Evolutionary conservation across 1,140 invertebrate genomes (phyloP), one percentile per base, ranked within the genome.

Genomic region (Dendrolimus punctatus): DNA sequence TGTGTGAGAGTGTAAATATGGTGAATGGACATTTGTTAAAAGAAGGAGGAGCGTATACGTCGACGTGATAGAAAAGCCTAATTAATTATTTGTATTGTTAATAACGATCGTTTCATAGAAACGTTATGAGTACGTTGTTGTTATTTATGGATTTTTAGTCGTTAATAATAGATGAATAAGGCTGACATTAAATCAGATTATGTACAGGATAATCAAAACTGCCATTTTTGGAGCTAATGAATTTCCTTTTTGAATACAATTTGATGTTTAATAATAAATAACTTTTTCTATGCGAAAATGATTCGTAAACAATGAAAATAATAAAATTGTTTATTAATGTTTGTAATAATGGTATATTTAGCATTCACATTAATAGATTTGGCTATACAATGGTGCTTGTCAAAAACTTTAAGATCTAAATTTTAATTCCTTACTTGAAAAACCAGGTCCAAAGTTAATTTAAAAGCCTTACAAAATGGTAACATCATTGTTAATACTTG

Each of bases 41-140:
- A 48, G 63, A 62, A 61, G 40, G 65, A 64, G 73, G 75, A 66
- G 71, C 68, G 82, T 85, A 85, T 85, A 85, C 82, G 80, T 75
- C 71, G 73, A 78, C 73, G 80, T 81, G 78, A 85, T 83, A 83
- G 76, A 71, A 74, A 68, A 81, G 80, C 82, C 80, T 85, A 83
- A 77, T 68, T 66, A 63, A 74, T 77, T 68, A 75, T 82, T 76
- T 75, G 64, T 76, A 78, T 76, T 76, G 71, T 80, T 82, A 80
- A 23, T 74, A 64, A 66, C 65, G 62, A 68, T 68, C 76, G 82
- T 82, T 85, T 85, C 82, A 82, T 84, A 84, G 82, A 85, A 84
- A 82, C 82, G 72, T 73, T 71, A 68, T 71, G 70, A 73, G 60
- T 79, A 74, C 65, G 62, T 81, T 84, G 73, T 84, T 82, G 75